Base-by-base conservation (phyloP, 2,797 vertebrate genomes). In the Oreochromis grahami region DNA sequence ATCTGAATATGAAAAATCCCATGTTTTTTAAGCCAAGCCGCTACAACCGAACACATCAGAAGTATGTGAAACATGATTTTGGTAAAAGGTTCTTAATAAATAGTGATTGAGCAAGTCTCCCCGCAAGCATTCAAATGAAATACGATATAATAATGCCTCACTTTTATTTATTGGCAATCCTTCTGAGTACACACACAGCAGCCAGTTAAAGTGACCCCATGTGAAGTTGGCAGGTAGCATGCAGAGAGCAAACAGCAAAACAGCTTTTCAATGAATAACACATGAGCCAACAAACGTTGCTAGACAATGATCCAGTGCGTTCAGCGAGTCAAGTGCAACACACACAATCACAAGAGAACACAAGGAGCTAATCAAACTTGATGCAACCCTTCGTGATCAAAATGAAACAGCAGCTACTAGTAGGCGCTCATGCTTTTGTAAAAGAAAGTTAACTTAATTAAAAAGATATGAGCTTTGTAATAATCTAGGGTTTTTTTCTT, bases 241-340 rank as follows among this genome's bases (percentile, higher is more conserved):
- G 82, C 92, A 87, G 79, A 87, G 86, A 93, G 90, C 92, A 95
- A 96, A 95, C 93, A 95, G 81, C 88, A 90, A 87, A 91, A 93
- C 87, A 91, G 89, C 85, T 85, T 90, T 82, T 76, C 88, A 88
- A 94, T 95, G 86, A 96, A 96, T 96, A 96, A 96, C 91, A 86
- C 94, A 96, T 95, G 92, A 96, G 93, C 86, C 90, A 77, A 94
- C 94, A 94, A 94, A 93, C 87, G 86, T 19, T 24, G 80, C 78
- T 78, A 84, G 84, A 92, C 82, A 83, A 93, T 83, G 87, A 94
- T 91, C 83, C 87, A 72, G 79, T 72, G 81, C 72, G 77, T 88
- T 88, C 80, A 77, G 72, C 65, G 1, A 86, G 81, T 87, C 84
- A 55, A 82, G 86, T 43, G 80, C 82, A 80, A 84, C 77, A 80